Evolutionary conservation across 2,113 vertebrate species (phyloP), one percentile per base, ranked within the genome.

Genomic region (Haemorhous mexicanus): DNA sequence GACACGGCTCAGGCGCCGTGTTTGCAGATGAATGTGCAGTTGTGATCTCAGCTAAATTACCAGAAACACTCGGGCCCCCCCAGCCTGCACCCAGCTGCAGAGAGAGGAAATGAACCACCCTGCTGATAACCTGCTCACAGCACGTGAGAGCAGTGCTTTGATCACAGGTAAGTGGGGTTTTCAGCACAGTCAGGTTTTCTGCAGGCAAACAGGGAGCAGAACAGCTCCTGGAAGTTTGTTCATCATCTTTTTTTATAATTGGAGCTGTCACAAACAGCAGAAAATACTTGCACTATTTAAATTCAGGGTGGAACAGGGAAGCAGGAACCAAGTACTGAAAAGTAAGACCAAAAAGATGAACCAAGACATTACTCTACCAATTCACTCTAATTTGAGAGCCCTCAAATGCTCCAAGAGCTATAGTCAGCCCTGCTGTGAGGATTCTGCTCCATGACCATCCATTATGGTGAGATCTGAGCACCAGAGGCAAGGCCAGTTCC

Each of bases 61-160:
- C 98, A 98, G 98, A 98, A 97, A 91, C 83, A 64, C 95, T 76
- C 43, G 7, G 37, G 90, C 63, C 91, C 79, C 95, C 96, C 90
- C 75, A 37, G 33, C 10, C 10, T 41, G 88, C 61, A 73, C 89
- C 69, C 86, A 9, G 3, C 84, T 66, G 90, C 93, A 20, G 50
- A 24, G 90, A 93, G 46, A 96, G 97, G 97, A 97, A 97, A 95
- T 91, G 95, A 97, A 63, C 89, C 90, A 21, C 50, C 35, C 5
- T 22, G 74, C 74, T 85, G 90, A 82, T 83, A 79, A 69, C 23
- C 41, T 43, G 41, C 69, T 61, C 58, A 0, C n/a, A 17, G 75
- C 94, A 89, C 70, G 39, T 84, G 53, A 49, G 41, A 91, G 82
- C 62, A 84, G 90, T 9, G 35, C 70, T 73, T 5, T 56, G 86